These are phyloP conservation scores for Oryzias celebensis DNA, from an alignment of 2,113 vertebrate species.

Conservation along the genomic window DNA sequence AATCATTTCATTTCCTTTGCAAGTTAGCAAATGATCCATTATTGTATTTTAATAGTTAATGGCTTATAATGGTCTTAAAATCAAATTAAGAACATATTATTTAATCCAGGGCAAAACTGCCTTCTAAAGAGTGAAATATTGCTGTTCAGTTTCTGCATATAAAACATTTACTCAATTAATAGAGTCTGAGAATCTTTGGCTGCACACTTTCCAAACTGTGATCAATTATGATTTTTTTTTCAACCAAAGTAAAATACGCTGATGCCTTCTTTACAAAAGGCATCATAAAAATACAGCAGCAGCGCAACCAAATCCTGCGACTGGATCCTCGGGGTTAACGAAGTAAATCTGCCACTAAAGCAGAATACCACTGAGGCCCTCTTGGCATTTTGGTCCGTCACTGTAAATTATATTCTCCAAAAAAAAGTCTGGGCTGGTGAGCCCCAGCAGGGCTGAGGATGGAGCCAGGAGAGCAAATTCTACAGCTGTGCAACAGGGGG, in stretches of 20 bases:
- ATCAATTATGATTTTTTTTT: slow-evolving; percentile 60
- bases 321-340: slow-evolving; percentile 43
- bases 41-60: slow-evolving; percentile 51
- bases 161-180: slow-evolving; percentile 33
- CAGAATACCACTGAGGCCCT: slow-evolving; percentile 50
- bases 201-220: slow-evolving; percentile 23
- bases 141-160: slow-evolving; percentile 34
- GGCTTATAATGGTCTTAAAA: slow-evolving; percentile 43
- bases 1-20: slow-evolving; percentile 29
- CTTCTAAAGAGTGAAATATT: slow-evolving; percentile 27
- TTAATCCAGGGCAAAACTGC: slow-evolving; percentile 36
- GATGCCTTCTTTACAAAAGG: slow-evolving; percentile 37
- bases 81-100: slow-evolving; percentile 41
- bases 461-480: slow-evolving; percentile 59
- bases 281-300: slow-evolving; percentile 38
- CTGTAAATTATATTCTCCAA: slow-evolving; percentile 64
- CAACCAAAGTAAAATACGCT: slow-evolving; percentile 51
- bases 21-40: slow-evolving; percentile 45
- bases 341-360: slow-evolving; percentile 55
- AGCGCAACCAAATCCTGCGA: slow-evolving; percentile 47
- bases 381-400: slow-evolving; percentile 40
- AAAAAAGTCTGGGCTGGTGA: slow-evolving; percentile 50
- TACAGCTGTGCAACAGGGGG: slow-evolving; percentile 67
- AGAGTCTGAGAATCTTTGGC: slow-evolving; percentile 37
- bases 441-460: slow-evolving; percentile 43